phyloP scores from a whole-genome alignment of 1,140 invertebrate genomes.

The Ridgeia piscesae region DNA sequence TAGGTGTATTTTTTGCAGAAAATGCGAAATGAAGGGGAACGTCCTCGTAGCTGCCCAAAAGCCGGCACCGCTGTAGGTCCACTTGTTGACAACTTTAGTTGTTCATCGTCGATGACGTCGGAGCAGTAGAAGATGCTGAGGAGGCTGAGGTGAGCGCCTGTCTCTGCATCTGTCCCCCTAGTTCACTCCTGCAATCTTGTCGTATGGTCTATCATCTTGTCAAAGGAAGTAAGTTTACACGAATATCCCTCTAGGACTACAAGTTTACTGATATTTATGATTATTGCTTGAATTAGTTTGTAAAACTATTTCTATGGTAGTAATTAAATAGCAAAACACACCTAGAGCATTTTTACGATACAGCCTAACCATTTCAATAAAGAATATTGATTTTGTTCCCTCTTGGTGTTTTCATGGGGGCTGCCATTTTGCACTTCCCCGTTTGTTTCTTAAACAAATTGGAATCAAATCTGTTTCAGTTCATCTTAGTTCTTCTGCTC shows the following conservation, averaged over 20 bases:
- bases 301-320: too few relatives aligned
- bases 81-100: conserved; percentile 64
- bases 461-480: background rate
- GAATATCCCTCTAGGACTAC: background rate
- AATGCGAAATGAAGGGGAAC: too few relatives aligned
- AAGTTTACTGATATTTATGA: too few relatives aligned
- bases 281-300: too few relatives aligned
- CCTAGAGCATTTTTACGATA: too few relatives aligned
- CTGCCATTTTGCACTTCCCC: background rate
- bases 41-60: conserved; percentile 69
- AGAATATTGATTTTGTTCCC: background rate
- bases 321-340: too few relatives aligned
- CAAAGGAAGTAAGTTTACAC: conserved; percentile 49
- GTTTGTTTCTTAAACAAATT: background rate
- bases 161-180: conserved; percentile 58
- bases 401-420: background rate
- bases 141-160: conserved; percentile 51
- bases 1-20: too few relatives aligned
- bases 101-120: conserved; percentile 62
- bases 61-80: conserved; percentile 73
- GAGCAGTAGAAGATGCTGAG: conserved; percentile 54
- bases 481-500: conserved; percentile 65
- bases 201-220: conserved; percentile 55
- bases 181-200: too few relatives aligned
- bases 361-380: too few relatives aligned